Base-by-base conservation (phyloP, 2,888 invertebrate genomes). In the Hylaea fasciaria region DNA sequence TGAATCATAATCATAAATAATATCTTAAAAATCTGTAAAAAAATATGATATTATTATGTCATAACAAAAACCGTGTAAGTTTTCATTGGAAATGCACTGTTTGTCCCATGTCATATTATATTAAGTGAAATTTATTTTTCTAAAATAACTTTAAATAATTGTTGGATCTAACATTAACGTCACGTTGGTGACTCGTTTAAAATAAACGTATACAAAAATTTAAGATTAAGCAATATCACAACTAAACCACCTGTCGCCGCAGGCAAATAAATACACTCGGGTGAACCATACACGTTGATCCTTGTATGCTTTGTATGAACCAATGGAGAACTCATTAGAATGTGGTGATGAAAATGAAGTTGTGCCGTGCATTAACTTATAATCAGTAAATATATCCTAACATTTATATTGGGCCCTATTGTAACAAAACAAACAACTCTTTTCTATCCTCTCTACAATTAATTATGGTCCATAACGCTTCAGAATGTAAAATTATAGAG, bases 221-320 rank as follows among this genome's bases (percentile, higher is more conserved):
- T 89, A 81, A 88, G 75, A 86, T 87, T 89, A 89, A 81, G 81
- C 88, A 86, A 91, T 92, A 92, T 92, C 92, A 92, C 92, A 92
- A 92, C 91, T 90, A 87, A 91, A 90, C 80, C 74, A 73, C 86
- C 89, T 78, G 84, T 70, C 49, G 47, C 62, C 56, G 48, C 85
- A 86, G 86, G 78, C 81, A 81, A 88, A 87, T 87, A 87, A 88
- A 89, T 87, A 84, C 77, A 76, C 59, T 63, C 60, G 55, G 47
- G 48, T 40, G 45, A 57, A 63, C 48, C 62, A 59, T 54, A 51
- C 56, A 62, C 14, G 52, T 60, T 63, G 22, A 32, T 32, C 43
- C 52, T 55, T 43, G 39, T 22, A 22, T 22, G 5, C 9, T 45
- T 43, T 16, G 22, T 41, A 40, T 46, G 8, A 43, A 35, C 8